These are phyloP conservation scores for Diarsia dahlii DNA, from an alignment of 2,888 invertebrate species.

Conservation along the genomic window DNA sequence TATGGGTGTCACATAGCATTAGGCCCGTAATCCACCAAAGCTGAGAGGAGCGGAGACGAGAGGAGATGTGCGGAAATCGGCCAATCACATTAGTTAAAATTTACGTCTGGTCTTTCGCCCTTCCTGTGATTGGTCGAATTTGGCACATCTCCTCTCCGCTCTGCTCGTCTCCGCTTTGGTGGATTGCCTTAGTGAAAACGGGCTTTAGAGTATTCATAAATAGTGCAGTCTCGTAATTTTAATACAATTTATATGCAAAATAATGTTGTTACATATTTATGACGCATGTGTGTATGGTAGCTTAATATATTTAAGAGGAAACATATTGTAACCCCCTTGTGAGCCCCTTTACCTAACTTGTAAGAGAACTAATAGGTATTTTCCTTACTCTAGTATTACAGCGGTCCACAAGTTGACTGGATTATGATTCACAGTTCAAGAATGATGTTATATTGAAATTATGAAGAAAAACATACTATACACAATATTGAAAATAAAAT, in stretches of 20 bases:
- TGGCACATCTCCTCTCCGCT: too few relatives aligned
- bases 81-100: too few relatives aligned
- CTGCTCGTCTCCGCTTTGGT: too few relatives aligned
- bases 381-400: conserved; percentile 22
- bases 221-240: neutral
- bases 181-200: too few relatives aligned
- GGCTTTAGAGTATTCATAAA: neutral
- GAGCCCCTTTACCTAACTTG: conserved; percentile 12
- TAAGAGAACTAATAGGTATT: conserved; percentile 7
- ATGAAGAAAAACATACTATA: conserved; percentile 5
- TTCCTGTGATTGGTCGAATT: too few relatives aligned
- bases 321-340: conserved; percentile 1
- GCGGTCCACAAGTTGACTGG: neutral
- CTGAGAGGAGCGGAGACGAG: too few relatives aligned
- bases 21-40: too few relatives aligned
- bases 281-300: conserved; percentile 4
- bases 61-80: too few relatives aligned
- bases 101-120: too few relatives aligned
- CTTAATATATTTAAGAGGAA: neutral
- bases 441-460: neutral
- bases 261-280: conserved; percentile 1
- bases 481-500: conserved; percentile 4
- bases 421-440: conserved; percentile 21
- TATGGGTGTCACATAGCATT: too few relatives aligned
- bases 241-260: neutral